phyloP scores from a whole-genome alignment of 2,113 vertebrate species.

The Larimichthys crocea region DNA sequence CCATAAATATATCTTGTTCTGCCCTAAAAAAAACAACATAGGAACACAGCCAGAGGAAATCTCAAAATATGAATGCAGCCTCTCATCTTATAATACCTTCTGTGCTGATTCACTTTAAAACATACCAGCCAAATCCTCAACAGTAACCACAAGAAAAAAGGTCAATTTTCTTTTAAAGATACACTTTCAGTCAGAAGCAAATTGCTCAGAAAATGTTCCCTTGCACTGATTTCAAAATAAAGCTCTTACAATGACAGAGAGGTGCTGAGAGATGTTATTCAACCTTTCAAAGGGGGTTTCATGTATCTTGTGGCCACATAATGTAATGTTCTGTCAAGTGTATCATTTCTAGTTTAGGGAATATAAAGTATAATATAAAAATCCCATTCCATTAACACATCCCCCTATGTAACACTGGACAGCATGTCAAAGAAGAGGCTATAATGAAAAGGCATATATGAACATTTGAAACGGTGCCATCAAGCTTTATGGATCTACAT shows the following conservation, averaged over 20 bases:
- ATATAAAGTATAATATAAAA: conserved; percentile 44
- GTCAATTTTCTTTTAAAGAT: conserved; percentile 10
- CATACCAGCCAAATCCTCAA: conserved; percentile 34
- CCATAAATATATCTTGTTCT: conserved; percentile 39
- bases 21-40: conserved; percentile 15
- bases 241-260: background rate
- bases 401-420: conserved; percentile 21
- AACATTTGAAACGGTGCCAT: background rate
- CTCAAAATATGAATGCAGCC: conserved; percentile 40
- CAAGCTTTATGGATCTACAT: conserved; percentile 17
- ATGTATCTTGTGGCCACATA: conserved; percentile 26
- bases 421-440: conserved; percentile 45
- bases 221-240: background rate
- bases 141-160: background rate
- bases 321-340: conserved; percentile 43
- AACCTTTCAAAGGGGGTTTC: conserved; percentile 13
- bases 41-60: conserved; percentile 48
- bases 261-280: conserved; percentile 25
- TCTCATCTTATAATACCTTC: conserved; percentile 40
- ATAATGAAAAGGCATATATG: background rate
- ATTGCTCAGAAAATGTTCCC: conserved; percentile 2
- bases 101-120: conserved; percentile 51
- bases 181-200: conserved; percentile 14
- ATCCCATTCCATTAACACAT: conserved; percentile 31
- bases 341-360: conserved; percentile 32